Evolutionary conservation across 1,140 invertebrate genomes (phyloP).

Genomic region (Drosophila navojoa): DNA sequence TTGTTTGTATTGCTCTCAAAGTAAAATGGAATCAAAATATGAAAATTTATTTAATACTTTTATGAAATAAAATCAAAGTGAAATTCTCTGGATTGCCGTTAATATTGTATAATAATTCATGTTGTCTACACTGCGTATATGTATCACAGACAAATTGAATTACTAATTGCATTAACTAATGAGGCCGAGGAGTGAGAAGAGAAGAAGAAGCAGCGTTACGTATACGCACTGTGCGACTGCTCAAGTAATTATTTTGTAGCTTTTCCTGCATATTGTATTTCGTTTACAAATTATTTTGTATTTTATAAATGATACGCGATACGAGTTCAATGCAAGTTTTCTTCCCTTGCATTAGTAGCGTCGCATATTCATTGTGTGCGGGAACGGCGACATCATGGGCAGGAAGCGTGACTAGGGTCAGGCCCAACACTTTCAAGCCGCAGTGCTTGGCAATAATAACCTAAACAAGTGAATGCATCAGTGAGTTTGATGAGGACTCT

Average conservation of each 20-base stretch:
- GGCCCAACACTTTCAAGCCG: constrained; percentile 93
- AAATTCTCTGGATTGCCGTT: too few relatives aligned
- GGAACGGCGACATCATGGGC: constrained; percentile 89
- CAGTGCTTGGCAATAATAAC: constrained; percentile 90
- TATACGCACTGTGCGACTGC: background rate
- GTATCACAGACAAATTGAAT: too few relatives aligned
- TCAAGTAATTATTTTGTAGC: too few relatives aligned
- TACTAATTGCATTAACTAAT: too few relatives aligned
- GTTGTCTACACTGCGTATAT: too few relatives aligned
- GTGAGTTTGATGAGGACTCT: background rate
- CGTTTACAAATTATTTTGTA: constrained; percentile 38
- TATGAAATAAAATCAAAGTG: too few relatives aligned
- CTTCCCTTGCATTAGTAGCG: constrained; percentile 85
- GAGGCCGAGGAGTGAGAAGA: too few relatives aligned
- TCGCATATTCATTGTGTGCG: constrained; percentile 87
- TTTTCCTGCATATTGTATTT: background rate
- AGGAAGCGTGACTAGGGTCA: constrained; percentile 95
- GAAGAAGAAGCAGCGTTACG: too few relatives aligned
- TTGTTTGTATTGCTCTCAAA: too few relatives aligned
- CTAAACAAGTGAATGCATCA: constrained; percentile 18
- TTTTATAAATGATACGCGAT: constrained; percentile 58
- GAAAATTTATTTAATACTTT: too few relatives aligned
- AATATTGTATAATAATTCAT: too few relatives aligned
- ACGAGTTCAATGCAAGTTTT: constrained; percentile 57
- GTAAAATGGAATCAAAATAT: too few relatives aligned